Evolutionary conservation across 2,113 vertebrate species (phyloP), one percentile per base, ranked within the genome.

Genomic region (Gopherus evgoodei): DNA sequence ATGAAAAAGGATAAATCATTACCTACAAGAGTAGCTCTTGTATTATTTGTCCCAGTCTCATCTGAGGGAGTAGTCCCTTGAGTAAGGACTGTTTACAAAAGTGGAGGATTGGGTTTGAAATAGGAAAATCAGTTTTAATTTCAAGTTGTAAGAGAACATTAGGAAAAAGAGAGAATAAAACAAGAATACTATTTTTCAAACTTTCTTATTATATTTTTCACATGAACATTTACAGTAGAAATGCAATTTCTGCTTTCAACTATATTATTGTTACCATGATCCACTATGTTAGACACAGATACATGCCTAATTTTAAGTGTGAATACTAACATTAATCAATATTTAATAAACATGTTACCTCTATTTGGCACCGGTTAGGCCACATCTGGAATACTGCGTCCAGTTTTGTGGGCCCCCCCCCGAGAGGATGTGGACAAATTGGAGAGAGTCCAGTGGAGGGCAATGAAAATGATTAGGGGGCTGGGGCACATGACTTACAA

Each of bases 241-340:
- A 86, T 76, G 3, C 38, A 75, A 14, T 84, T 62, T 90, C 91
- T 87, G 19, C 31, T 91, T 94, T 92, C 38, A 75, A 19, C 81
- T 93, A 59, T 57, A 47, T 56, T 93, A 81, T 91, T 91, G 11
- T 93, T 91, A 42, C 29, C 62, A 4, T 76, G 87, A 94, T 72
- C 49, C 42, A 25, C 49, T 88, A 72, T 62, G 93, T 83, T 91
- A 86, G 35, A 91, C 57, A 82, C 49, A 95, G 57, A 14, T 57
- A 56, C 27, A 76, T 42, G 50, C 87, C 91, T 84, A 21, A 93
- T 90, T 96, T 94, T 90, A 88, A 95, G 87, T 85, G 47, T 85
- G 90, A 92, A 92, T 96, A 22, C 65, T 93, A 92, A 44, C 82
- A 52, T 90, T 90, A 95, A 94, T 95, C 96, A 96, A 76, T 96